Conservation (phyloP, 2,797 vertebrate species). For the Pantherophis alleghaniensis region DNA sequence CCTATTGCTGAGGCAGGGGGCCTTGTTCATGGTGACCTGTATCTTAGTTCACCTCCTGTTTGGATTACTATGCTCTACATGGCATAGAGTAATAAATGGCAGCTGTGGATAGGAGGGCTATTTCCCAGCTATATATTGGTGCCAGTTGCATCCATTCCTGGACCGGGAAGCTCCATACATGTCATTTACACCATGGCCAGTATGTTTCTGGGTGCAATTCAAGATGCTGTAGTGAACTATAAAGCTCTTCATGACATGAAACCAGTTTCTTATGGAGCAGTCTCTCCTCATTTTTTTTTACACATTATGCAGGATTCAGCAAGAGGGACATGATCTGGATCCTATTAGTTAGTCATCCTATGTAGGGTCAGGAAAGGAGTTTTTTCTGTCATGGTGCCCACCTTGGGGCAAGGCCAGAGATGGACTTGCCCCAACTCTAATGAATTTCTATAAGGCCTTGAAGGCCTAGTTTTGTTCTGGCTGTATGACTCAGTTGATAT, state of each 20-base stretch:
- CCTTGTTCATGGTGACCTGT: not conserved
- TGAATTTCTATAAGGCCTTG: not conserved
- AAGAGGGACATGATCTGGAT: not conserved
- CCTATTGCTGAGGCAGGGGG: not conserved
- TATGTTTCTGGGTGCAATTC: not conserved
- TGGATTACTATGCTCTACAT: not conserved
- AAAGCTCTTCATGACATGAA: not conserved
- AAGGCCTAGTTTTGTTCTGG: not conserved
- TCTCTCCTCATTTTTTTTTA: not conserved
- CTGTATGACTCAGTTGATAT: not conserved
- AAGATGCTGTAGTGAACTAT: not conserved
- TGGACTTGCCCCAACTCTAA: not conserved
- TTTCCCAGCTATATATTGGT: not conserved
- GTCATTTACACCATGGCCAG: not conserved
- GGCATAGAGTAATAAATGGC: not conserved
- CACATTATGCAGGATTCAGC: not conserved
- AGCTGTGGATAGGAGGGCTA: not conserved
- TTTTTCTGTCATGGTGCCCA: not conserved
- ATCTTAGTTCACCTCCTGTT: not conserved
- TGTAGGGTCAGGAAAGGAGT: not conserved
- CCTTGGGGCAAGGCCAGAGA: not conserved
- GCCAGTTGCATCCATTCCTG: not conserved
- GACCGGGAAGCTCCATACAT: not conserved
- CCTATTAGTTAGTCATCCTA: not conserved
- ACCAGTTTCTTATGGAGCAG: not conserved